Evolutionary conservation across 2,888 invertebrate species (phyloP).

Genomic region (Platycnemis pennipes): DNA sequence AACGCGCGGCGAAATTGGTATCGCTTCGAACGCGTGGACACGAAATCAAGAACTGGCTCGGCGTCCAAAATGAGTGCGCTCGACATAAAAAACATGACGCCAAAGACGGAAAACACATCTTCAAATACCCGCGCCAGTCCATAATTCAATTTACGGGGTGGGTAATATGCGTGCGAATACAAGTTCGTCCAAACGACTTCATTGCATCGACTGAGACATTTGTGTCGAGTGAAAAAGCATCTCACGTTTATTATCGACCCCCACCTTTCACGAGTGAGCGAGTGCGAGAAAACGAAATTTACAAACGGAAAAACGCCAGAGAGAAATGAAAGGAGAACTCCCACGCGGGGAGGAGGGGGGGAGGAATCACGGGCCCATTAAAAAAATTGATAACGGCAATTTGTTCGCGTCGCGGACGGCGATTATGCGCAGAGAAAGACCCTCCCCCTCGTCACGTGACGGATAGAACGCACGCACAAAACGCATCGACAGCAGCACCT

Average conservation of each 20-base stretch:
- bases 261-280: not conserved
- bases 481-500: not conserved
- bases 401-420: not conserved
- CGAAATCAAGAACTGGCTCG: conserved; percentile 67
- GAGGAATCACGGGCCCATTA: not conserved
- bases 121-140: too few species aligned
- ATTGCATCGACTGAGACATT: not conserved
- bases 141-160: not conserved
- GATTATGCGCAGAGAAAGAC: not conserved
- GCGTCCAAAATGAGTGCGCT: not conserved
- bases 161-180: not conserved
- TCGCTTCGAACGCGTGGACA: conserved; percentile 38
- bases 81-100: not conserved
- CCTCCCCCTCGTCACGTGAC: not conserved
- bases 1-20: conserved; percentile 14
- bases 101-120: not conserved
- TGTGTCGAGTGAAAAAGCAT: too few species aligned
- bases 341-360: not conserved
- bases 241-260: too few species aligned
- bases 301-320: too few species aligned
- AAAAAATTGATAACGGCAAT: not conserved
- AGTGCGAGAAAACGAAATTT: not conserved
- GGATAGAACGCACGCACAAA: not conserved
- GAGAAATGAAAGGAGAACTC: not conserved
- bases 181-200: not conserved